Conservation (phyloP, 2,888 invertebrate species). For the Fragum sueziense region DNA sequence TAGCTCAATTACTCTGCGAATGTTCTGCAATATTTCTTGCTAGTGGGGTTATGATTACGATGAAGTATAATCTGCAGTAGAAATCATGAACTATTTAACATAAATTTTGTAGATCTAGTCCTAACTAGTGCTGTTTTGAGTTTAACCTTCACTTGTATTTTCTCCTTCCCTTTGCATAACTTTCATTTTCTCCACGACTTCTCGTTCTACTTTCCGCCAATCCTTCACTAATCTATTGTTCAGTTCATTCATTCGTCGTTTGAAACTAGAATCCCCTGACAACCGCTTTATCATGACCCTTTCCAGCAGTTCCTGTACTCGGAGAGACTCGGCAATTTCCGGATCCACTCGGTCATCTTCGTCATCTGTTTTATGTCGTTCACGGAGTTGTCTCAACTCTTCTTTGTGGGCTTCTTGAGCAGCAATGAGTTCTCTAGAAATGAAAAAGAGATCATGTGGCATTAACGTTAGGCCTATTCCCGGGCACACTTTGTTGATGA, state of each 20-base stretch:
- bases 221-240: slow-evolving; percentile 5
- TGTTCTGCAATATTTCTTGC: too few species aligned
- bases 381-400: slow-evolving; percentile 11
- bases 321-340: slow-evolving; percentile 11
- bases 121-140: background rate
- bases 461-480: too few species aligned
- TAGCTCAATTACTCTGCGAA: too few species aligned
- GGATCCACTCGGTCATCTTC: slow-evolving; percentile 3
- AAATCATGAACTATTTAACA: too few species aligned
- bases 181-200: slow-evolving; percentile 12
- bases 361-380: background rate
- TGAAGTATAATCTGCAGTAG: too few species aligned
- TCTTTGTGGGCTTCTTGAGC: slow-evolving; percentile 17
- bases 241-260: slow-evolving; percentile 14
- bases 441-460: background rate
- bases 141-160: too few species aligned
- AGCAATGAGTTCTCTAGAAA: background rate
- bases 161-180: background rate
- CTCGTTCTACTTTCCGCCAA: slow-evolving; percentile 2
- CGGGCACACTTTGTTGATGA: too few species aligned
- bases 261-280: slow-evolving; percentile 19
- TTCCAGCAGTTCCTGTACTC: slow-evolving; percentile 17
- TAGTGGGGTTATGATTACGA: too few species aligned
- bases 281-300: slow-evolving; percentile 17
- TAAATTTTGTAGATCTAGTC: too few species aligned